phyloP scores from a whole-genome alignment of 35 echinoderm and acorn worm genomes.

The Anneissia japonica region DNA sequence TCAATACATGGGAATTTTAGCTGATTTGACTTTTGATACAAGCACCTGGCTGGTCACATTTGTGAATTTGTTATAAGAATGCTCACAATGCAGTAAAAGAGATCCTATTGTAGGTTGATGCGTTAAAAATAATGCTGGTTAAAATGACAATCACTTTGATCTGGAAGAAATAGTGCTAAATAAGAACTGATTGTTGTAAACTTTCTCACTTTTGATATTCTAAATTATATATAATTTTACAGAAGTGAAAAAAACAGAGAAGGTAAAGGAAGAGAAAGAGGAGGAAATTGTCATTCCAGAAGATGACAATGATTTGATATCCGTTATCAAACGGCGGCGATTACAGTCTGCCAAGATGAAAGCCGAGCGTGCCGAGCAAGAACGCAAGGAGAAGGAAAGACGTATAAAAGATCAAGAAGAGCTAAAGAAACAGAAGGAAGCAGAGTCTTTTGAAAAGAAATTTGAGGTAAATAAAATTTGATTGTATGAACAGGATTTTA shows the following conservation, averaged over 20 bases:
- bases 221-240: neutral
- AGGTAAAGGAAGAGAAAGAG: slow-evolving; percentile 35
- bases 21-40: too few species aligned
- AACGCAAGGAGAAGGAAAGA: slow-evolving; percentile 73
- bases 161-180: too few species aligned
- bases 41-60: too few species aligned
- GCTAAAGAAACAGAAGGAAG: slow-evolving; percentile 43
- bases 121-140: too few species aligned
- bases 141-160: too few species aligned
- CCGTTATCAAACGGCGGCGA: slow-evolving; percentile 75
- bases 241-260: slow-evolving; percentile 7
- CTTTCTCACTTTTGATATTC: too few species aligned
- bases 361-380: slow-evolving; percentile 49
- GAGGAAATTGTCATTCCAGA: slow-evolving; percentile 29
- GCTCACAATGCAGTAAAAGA: too few species aligned
- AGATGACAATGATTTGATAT: slow-evolving; percentile 50
- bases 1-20: too few species aligned
- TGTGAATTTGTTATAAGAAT: too few species aligned
- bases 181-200: too few species aligned
- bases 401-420: slow-evolving; percentile 75
- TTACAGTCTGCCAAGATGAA: slow-evolving; percentile 67
- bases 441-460: slow-evolving; percentile 62
- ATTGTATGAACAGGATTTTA: too few species aligned
- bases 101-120: too few species aligned
- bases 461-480: slow-evolving; percentile 52